phyloP scores from a whole-genome alignment of 2,797 vertebrate genomes.

The Chromis chromis region DNA sequence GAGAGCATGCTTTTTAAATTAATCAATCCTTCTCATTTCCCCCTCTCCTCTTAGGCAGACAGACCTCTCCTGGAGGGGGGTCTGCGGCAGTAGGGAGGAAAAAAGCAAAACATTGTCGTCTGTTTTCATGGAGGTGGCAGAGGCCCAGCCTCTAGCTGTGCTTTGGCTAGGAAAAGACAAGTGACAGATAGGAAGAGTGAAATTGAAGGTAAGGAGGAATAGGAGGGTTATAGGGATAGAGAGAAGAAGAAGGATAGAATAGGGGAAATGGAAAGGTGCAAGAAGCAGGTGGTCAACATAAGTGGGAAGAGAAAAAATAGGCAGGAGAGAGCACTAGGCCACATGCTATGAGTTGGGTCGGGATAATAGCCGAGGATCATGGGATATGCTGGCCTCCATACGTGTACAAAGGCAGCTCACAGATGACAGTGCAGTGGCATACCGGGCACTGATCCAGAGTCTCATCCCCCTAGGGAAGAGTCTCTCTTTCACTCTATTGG shows the following conservation, averaged over 20 bases:
- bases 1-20: constrained; percentile 72
- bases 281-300: constrained; percentile 20
- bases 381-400: constrained; percentile 66
- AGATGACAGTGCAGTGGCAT: constrained; percentile 75
- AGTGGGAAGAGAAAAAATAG: constrained; percentile 13
- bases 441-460: constrained; percentile 63
- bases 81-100: constrained; percentile 56
- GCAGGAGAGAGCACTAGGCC: constrained; percentile 43
- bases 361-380: constrained; percentile 65
- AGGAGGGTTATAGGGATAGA: constrained; percentile 8
- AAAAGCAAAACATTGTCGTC: constrained; percentile 67
- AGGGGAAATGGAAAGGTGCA: constrained; percentile 32
- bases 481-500: constrained; percentile 49
- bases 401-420: constrained; percentile 64
- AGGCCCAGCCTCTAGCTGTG: constrained; percentile 70
- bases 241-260: constrained; percentile 19
- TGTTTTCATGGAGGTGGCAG: constrained; percentile 75
- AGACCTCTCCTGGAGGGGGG: constrained; percentile 65
- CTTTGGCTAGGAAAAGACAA: constrained; percentile 38
- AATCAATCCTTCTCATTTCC: constrained; percentile 75
- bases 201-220: constrained; percentile 19
- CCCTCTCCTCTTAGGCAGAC: constrained; percentile 62
- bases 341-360: constrained; percentile 56
- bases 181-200: constrained; percentile 15
- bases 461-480: constrained; percentile 52